These are phyloP conservation scores for Aricia agestis DNA, from an alignment of 1,140 invertebrate species.

Conservation along the genomic window DNA sequence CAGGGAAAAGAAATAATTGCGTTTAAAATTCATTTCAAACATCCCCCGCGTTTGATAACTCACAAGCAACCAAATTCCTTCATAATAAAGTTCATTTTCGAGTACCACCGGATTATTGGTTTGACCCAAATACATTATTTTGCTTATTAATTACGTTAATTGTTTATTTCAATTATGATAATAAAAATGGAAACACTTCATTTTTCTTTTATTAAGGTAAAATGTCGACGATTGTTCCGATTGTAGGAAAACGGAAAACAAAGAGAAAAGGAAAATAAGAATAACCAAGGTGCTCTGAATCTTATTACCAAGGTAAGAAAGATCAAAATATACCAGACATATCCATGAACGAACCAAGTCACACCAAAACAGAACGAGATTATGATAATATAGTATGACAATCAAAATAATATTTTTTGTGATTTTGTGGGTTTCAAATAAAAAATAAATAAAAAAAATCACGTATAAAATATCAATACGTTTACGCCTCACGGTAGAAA, in stretches of 20 bases:
- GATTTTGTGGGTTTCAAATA: too few relatives aligned
- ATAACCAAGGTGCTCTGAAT: neutral
- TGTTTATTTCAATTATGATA: constrained; percentile 7
- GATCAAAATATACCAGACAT: too few relatives aligned
- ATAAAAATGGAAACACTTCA: constrained; percentile 1
- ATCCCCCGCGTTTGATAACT: neutral
- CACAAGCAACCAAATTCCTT: neutral
- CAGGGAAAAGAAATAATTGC: constrained; percentile 3
- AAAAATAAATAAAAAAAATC: too few relatives aligned
- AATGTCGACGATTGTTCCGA: neutral
- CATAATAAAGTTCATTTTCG: neutral
- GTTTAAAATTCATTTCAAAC: constrained; percentile 6
- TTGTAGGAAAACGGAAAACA: neutral
- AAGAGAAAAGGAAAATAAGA: neutral
- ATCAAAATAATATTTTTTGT: too few relatives aligned
- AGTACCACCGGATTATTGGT: neutral
- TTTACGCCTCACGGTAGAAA: too few relatives aligned
- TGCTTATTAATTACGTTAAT: constrained; percentile 7
- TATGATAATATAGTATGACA: too few relatives aligned
- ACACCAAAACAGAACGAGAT: too few relatives aligned
- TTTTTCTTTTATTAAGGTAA: neutral
- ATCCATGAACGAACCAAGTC: too few relatives aligned
- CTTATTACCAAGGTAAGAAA: too few relatives aligned
- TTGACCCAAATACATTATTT: constrained; percentile 15
- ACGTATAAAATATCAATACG: too few relatives aligned